Conservation (phyloP, 1,140 invertebrate genomes). For the Portunus trituberculatus region DNA sequence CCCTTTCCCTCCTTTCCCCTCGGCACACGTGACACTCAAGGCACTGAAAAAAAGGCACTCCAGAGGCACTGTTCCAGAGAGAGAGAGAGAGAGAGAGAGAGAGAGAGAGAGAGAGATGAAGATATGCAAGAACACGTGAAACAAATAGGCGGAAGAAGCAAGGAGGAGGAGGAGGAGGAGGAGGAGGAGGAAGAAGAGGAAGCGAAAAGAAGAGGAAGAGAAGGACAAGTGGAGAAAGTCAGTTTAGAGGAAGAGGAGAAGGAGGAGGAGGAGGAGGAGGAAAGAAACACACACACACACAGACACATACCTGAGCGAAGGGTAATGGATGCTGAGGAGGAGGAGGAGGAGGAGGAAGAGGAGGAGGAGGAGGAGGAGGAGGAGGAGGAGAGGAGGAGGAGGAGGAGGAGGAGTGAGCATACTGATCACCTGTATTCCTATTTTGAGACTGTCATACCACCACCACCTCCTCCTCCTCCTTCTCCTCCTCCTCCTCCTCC, state of each 20-base stretch:
- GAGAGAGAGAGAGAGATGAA: too few relatives aligned
- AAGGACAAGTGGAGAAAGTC: background rate
- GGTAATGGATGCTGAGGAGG: too few relatives aligned
- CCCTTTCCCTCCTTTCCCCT: background rate
- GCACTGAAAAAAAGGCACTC: too few relatives aligned
- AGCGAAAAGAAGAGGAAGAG: background rate
- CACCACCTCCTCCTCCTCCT: background rate
- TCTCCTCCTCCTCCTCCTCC: background rate
- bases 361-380: too few relatives aligned
- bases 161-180: background rate
- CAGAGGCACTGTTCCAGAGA: background rate
- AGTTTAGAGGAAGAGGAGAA: too few relatives aligned
- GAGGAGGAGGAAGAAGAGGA: background rate
- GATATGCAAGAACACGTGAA: background rate
- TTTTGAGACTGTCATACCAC: background rate
- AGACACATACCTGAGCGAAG: too few relatives aligned
- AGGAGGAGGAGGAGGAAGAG: too few relatives aligned
- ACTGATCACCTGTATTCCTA: background rate
- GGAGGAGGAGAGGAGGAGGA: too few relatives aligned
- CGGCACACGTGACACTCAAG: too few relatives aligned
- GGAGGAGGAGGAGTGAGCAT: too few relatives aligned
- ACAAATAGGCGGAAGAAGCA: background rate
- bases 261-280: too few relatives aligned
- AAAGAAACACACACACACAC: too few relatives aligned
- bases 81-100: background rate